Evolutionary conservation across 2,888 invertebrate genomes (phyloP).

Genomic region (Nesidiocoris tenuis): DNA sequence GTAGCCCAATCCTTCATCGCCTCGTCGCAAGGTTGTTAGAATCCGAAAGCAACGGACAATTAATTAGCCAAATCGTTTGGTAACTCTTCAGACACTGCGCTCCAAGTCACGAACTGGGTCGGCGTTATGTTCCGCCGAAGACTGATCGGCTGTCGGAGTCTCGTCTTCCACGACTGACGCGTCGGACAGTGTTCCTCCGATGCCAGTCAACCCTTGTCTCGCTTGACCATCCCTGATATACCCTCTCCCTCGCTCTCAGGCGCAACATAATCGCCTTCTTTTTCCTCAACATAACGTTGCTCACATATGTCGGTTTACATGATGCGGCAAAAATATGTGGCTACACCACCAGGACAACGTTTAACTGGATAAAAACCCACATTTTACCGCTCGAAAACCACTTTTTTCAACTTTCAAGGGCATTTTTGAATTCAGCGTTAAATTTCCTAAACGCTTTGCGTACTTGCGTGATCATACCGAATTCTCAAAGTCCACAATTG

Average conservation of each 20-base stretch:
- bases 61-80: conserved; percentile 19
- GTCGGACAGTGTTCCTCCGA: neutral
- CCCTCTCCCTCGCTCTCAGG: neutral
- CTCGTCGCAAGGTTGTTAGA: neutral
- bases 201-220: neutral
- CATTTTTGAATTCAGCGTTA: no score
- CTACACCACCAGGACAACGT: no score
- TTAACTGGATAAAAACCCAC: no score
- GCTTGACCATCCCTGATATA: neutral
- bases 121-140: conserved; percentile 21
- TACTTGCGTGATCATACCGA: no score
- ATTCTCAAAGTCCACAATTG: no score
- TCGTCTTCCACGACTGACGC: neutral
- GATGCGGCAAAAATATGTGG: no score
- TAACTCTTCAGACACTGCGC: neutral
- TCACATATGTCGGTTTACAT: no score
- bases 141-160: conserved; percentile 16
- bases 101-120: conserved; percentile 32
- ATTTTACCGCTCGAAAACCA: no score
- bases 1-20: neutral
- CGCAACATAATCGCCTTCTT: neutral
- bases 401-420: no score
- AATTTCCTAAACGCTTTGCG: no score
- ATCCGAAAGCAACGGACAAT: conserved; percentile 4
- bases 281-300: neutral